These are phyloP conservation scores for Ifrita kowaldi DNA, from an alignment of 2,113 vertebrate genomes.

Conservation along the genomic window DNA sequence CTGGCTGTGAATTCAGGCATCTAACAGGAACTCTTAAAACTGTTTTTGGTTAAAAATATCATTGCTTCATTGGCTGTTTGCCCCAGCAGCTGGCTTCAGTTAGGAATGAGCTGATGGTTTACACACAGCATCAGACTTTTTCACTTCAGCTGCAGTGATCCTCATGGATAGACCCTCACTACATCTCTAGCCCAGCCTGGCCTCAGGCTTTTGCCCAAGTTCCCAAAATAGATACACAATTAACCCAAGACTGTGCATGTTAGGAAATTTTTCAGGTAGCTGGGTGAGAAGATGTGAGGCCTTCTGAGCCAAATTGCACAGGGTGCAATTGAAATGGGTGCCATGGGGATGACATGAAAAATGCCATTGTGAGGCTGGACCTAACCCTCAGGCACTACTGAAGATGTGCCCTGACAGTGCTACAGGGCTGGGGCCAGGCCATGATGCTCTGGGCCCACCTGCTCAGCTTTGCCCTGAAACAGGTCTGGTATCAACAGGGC, in stretches of 20 bases:
- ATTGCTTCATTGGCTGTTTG: not conserved
- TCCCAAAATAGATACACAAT: not conserved
- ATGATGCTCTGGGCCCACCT: not conserved
- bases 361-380: not conserved
- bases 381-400: not conserved
- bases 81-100: not conserved
- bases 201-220: not conserved
- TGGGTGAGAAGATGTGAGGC: not conserved
- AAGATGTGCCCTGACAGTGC: accelerated
- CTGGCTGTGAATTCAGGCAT: not conserved
- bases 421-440: not conserved
- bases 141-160: not conserved
- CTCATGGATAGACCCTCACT: not conserved
- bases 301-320: not conserved
- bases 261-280: not conserved
- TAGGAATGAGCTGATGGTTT: not conserved
- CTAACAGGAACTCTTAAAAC: not conserved
- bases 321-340: not conserved
- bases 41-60: not conserved
- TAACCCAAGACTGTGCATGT: not conserved
- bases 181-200: not conserved
- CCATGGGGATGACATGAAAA: not conserved
- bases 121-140: not conserved
- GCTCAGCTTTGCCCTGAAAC: not conserved
- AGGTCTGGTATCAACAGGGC: not conserved